phyloP scores from a whole-genome alignment of 1,140 invertebrate species.

The Zaprionus africanus region DNA sequence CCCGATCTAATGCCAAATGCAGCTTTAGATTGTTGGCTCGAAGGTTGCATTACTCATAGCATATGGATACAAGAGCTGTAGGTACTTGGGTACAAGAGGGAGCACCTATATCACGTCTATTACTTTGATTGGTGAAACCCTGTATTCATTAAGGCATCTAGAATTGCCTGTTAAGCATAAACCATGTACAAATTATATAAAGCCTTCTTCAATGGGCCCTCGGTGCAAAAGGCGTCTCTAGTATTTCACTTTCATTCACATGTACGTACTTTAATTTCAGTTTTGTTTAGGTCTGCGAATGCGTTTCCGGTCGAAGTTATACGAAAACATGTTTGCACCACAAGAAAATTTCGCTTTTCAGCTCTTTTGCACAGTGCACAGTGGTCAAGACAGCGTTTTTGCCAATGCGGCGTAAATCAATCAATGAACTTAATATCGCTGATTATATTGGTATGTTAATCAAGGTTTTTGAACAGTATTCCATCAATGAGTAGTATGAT shows the following conservation, averaged over 20 bases:
- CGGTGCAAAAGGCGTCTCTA: conserved; percentile 1
- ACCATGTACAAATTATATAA: not conserved
- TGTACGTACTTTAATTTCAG: conserved; percentile 26
- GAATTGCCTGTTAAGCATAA: not conserved
- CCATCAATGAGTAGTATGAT: not conserved
- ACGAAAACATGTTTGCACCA: conserved; percentile 34
- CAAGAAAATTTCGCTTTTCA: conserved; percentile 65
- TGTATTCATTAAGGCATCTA: not conserved
- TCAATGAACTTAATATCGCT: not conserved
- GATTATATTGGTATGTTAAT: not conserved
- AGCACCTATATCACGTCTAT: not conserved
- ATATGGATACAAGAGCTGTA: not conserved
- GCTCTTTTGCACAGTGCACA: conserved; percentile 45
- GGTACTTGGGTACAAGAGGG: not conserved
- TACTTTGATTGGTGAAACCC: not conserved
- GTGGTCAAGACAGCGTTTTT: conserved; percentile 9
- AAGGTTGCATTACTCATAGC: conserved; percentile 1
- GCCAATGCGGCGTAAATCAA: conserved; percentile 3
- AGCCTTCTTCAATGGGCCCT: conserved; percentile 6
- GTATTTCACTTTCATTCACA: conserved; percentile 10
- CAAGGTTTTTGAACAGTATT: not conserved
- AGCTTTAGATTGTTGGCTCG: not conserved
- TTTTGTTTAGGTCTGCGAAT: conserved; percentile 73
- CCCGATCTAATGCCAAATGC: conserved; percentile 9
- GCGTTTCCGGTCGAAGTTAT: conserved; percentile 59